These are phyloP conservation scores for Lethenteron camtschaticum DNA, from an alignment of 2,113 vertebrate species.

Conservation along the genomic window DNA sequence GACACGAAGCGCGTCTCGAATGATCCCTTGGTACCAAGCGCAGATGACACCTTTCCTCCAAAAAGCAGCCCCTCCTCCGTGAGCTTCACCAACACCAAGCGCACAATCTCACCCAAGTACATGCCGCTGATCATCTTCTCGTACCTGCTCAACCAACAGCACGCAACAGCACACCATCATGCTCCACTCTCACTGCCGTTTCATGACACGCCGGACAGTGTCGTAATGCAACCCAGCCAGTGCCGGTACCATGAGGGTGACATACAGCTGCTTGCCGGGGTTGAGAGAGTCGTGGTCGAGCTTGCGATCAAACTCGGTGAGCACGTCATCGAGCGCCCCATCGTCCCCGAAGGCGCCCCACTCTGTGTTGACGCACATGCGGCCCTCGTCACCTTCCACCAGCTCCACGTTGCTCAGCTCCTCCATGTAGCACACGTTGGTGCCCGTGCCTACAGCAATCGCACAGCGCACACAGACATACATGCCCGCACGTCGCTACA, in stretches of 20 bases:
- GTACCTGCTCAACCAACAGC: slow-evolving; percentile 24
- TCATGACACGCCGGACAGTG: too few species aligned
- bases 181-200: too few species aligned
- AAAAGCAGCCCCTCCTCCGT: slow-evolving; percentile 25
- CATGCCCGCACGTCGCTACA: too few species aligned
- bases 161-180: too few species aligned
- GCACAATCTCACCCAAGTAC: slow-evolving; percentile 42
- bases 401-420: slow-evolving; percentile 24
- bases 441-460: slow-evolving; percentile 24
- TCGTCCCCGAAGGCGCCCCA: slow-evolving; percentile 41
- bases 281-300: slow-evolving; percentile 29
- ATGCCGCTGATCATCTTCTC: slow-evolving; percentile 54
- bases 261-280: slow-evolving; percentile 26
- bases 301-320: slow-evolving; percentile 18
- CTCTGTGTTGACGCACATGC: slow-evolving; percentile 41
- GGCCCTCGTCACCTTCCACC: slow-evolving; percentile 16
- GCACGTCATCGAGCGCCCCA: slow-evolving; percentile 16
- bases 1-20: slow-evolving; percentile 30
- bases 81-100: slow-evolving; percentile 25
- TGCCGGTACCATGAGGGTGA: background rate
- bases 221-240: too few species aligned
- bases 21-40: slow-evolving; percentile 14
- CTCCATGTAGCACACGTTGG: slow-evolving; percentile 42
- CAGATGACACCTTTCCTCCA: slow-evolving; percentile 8
- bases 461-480: too few species aligned